Conservation (phyloP, 2,888 invertebrate genomes). For the Campopleginae sp. region DNA sequence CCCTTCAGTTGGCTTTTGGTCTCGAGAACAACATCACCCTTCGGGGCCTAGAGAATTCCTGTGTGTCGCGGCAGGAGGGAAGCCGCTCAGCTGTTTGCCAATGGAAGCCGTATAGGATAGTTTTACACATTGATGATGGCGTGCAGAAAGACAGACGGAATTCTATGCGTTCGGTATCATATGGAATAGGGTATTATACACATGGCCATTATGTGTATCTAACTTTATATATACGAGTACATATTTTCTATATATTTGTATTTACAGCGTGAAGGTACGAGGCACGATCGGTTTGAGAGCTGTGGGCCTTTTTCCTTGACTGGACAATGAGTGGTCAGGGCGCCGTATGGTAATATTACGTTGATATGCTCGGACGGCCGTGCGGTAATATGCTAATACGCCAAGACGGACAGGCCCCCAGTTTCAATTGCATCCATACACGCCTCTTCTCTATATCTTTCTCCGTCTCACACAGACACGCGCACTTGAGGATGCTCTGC, state of each 20-base stretch:
- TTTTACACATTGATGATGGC: constrained; percentile 66
- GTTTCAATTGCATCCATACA: constrained; percentile 61
- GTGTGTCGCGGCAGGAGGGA: constrained; percentile 72
- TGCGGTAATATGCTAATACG: constrained; percentile 72
- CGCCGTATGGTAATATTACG: constrained; percentile 65
- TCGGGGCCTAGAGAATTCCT: constrained; percentile 72
- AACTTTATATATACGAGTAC: constrained; percentile 1
- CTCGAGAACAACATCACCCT: constrained; percentile 65
- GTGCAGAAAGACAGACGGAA: constrained; percentile 58
- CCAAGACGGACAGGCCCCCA: constrained; percentile 63
- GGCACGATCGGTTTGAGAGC: constrained; percentile 40
- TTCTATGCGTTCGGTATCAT: constrained; percentile 38
- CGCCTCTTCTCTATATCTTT: constrained; percentile 37
- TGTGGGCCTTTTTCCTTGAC: constrained; percentile 50
- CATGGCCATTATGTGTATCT: not conserved
- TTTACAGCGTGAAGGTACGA: constrained; percentile 42
- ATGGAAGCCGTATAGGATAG: constrained; percentile 78
- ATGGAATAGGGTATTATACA: constrained; percentile 9
- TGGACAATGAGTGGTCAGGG: constrained; percentile 59
- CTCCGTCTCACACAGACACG: constrained; percentile 20
- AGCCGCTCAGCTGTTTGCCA: constrained; percentile 80
- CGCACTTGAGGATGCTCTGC: constrained; percentile 27
- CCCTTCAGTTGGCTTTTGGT: constrained; percentile 58
- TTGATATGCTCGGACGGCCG: constrained; percentile 67
- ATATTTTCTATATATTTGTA: constrained; percentile 7